These are phyloP conservation scores for Vireo altiloquus DNA, from an alignment of 2,113 vertebrate species.

Conservation along the genomic window DNA sequence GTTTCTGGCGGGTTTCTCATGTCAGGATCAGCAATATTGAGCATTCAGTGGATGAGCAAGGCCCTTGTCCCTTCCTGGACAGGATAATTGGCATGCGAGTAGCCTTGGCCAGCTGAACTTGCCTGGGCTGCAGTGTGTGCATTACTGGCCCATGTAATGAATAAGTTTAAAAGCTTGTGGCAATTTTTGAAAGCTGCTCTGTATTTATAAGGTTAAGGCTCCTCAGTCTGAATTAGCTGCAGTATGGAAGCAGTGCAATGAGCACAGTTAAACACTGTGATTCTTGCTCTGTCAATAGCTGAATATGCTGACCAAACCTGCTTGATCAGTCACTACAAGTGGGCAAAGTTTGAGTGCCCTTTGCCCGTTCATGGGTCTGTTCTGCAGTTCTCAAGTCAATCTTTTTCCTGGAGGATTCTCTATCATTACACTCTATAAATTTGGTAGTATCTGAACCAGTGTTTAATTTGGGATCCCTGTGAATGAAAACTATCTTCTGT, in stretches of 20 bases:
- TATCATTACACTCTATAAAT: fast-evolving
- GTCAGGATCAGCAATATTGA: not conserved
- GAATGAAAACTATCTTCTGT: not conserved
- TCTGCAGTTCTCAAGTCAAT: not conserved
- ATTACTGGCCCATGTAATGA: not conserved
- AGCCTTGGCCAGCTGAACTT: not conserved
- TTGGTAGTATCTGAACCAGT: not conserved
- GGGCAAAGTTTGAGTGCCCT: not conserved
- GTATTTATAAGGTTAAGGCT: not conserved
- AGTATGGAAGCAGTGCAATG: not conserved
- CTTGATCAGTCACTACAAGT: not conserved
- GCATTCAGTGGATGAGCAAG: not conserved
- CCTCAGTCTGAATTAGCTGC: not conserved
- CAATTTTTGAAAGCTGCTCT: not conserved
- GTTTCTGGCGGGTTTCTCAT: not conserved
- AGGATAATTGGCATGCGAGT: fast-evolving
- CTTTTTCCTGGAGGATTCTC: not conserved
- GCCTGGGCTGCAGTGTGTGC: not conserved
- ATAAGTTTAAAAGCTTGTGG: not conserved
- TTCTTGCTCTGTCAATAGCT: not conserved
- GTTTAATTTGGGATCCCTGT: not conserved
- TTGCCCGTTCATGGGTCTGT: not conserved
- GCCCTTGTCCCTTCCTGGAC: not conserved
- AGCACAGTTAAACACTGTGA: not conserved
- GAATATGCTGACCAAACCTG: not conserved